phyloP scores from a whole-genome alignment of 2,113 vertebrate species.

The Odocoileus virginianus region DNA sequence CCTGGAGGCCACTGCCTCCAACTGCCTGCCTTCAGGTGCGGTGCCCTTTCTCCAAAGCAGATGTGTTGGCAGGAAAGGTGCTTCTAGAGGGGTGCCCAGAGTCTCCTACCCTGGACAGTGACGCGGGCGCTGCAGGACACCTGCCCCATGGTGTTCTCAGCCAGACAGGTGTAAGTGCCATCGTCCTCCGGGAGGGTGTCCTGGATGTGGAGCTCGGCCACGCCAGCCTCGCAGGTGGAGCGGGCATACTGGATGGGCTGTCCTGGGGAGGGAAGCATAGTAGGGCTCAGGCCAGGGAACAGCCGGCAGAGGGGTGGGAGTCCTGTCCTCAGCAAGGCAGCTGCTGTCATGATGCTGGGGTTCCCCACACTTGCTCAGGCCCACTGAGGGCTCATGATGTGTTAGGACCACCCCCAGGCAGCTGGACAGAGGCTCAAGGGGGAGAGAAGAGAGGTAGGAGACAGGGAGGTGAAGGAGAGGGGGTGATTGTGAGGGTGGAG shows the following conservation, averaged over 20 bases:
- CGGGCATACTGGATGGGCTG: constrained; percentile 85
- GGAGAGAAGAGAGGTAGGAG: background rate
- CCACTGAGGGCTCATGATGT: fast-evolving
- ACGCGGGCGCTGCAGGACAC: constrained; percentile 85
- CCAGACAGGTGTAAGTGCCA: constrained; percentile 86
- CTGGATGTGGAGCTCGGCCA: constrained; percentile 83
- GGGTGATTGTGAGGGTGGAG: background rate
- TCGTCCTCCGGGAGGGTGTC: constrained; percentile 84
- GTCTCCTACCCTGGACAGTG: constrained; percentile 84
- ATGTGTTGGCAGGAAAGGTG: background rate
- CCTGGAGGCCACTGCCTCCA: background rate
- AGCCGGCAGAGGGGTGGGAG: fast-evolving
- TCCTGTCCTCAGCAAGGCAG: background rate
- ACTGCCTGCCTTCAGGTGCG: background rate
- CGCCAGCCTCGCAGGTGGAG: constrained; percentile 78
- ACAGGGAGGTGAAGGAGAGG: background rate
- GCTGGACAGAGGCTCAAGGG: background rate
- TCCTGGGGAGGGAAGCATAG: constrained; percentile 74
- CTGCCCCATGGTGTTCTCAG: constrained; percentile 82
- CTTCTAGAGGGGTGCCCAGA: background rate
- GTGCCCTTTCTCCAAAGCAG: background rate
- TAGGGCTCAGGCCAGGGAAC: background rate
- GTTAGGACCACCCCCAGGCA: background rate
- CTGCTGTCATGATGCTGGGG: fast-evolving
- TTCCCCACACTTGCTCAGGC: background rate